Evolutionary conservation across 2,113 vertebrate genomes (phyloP).

Genomic region (Rhadina sibilatrix): DNA sequence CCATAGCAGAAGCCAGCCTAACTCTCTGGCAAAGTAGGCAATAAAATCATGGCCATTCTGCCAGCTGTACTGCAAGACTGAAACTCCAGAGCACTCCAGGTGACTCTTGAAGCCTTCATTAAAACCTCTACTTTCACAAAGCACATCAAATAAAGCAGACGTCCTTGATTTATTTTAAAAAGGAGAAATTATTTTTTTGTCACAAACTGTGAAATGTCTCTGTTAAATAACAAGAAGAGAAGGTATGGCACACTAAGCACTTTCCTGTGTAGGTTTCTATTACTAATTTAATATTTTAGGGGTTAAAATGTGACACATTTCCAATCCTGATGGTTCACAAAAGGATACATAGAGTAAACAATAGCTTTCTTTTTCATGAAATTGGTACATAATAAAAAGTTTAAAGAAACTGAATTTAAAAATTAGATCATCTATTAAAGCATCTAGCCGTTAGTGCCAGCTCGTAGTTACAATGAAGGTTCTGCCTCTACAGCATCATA

Average conservation of each 20-base stretch:
- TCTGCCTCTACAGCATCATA: neutral
- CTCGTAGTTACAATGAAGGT: neutral
- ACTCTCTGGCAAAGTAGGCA: neutral
- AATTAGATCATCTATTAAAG: neutral
- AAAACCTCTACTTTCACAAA: neutral
- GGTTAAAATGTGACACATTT: neutral
- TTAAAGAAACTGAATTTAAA: neutral
- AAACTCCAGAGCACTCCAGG: neutral
- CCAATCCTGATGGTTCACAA: neutral
- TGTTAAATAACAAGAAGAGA: slow-evolving; percentile 4
- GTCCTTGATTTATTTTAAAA: neutral
- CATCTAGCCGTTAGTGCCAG: neutral
- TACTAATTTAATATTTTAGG: neutral
- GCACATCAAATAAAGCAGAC: neutral
- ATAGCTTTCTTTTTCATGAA: neutral
- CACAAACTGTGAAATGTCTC: neutral
- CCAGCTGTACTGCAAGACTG: neutral
- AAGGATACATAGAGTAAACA: neutral
- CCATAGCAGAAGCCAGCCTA: neutral
- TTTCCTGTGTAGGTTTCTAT: neutral
- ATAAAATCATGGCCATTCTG: neutral
- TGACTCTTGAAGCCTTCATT: neutral
- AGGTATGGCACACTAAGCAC: neutral
- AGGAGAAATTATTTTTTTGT: neutral
- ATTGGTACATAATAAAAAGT: neutral